Conservation (phyloP, 2,113 vertebrate genomes). For the Pipra filicauda region DNA sequence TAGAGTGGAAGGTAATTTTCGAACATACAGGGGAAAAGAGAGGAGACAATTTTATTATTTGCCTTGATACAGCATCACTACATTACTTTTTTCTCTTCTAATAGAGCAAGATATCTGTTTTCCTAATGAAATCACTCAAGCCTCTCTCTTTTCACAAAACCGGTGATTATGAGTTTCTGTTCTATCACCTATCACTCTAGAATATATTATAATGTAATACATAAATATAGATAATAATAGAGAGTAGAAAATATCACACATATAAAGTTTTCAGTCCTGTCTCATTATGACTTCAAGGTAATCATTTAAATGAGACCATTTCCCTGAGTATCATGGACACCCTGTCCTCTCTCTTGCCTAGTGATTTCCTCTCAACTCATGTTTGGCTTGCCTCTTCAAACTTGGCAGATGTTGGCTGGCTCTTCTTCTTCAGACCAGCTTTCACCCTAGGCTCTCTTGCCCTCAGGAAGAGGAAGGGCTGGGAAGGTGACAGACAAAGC, state of each 20-base stretch:
- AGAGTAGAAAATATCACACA: neutral
- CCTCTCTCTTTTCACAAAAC: neutral
- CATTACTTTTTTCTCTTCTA: neutral
- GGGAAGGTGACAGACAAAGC: neutral
- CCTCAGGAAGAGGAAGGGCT: neutral
- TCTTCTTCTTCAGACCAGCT: neutral
- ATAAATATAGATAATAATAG: neutral
- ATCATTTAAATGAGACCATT: constrained; percentile 46
- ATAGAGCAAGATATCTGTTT: neutral
- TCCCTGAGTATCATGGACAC: constrained; percentile 36
- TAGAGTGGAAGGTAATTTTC: constrained; percentile 1
- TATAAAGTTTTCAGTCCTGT: neutral
- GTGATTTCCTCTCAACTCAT: constrained; percentile 71
- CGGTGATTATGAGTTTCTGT: neutral
- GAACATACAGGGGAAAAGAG: neutral
- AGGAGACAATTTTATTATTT: neutral
- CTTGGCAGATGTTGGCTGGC: constrained; percentile 44
- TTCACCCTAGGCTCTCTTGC: neutral
- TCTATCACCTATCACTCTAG: neutral
- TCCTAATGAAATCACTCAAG: neutral
- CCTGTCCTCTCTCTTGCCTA: constrained; percentile 27
- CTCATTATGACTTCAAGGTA: neutral
- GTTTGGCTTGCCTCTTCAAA: constrained; percentile 64
- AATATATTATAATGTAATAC: neutral
- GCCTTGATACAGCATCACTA: neutral